Conservation (phyloP, 2,888 invertebrate species). For the Spisula subtruncata region DNA sequence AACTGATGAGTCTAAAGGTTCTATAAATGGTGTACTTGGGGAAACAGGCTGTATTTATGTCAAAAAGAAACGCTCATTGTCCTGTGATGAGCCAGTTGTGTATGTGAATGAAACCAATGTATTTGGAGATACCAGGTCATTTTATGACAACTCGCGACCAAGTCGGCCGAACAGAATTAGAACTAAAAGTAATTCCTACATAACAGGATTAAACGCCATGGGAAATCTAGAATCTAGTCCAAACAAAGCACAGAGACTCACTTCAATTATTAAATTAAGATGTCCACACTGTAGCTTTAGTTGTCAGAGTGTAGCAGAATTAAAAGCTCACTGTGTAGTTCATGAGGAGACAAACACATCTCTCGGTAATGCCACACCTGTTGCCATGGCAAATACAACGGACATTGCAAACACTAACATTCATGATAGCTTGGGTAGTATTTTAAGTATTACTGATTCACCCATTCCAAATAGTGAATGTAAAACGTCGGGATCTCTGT, state of each 20-base stretch:
- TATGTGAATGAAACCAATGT: constrained; percentile 37
- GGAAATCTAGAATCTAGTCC: neutral
- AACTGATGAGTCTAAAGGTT: constrained; percentile 60
- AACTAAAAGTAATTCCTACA: neutral
- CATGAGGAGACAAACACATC: constrained; percentile 23
- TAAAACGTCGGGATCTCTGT: neutral
- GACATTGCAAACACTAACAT: neutral
- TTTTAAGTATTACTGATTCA: neutral
- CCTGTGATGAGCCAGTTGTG: constrained; percentile 53
- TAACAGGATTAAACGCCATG: neutral
- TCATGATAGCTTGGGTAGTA: neutral
- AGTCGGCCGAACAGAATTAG: constrained; percentile 17
- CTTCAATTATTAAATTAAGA: constrained; percentile 51
- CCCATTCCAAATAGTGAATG: neutral
- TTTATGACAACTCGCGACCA: neutral
- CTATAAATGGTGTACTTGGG: constrained; percentile 61
- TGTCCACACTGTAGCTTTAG: constrained; percentile 55
- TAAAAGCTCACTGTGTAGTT: constrained; percentile 40
- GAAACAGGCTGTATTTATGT: constrained; percentile 64
- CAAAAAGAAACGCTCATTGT: constrained; percentile 64
- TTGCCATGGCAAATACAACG: neutral
- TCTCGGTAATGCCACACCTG: neutral
- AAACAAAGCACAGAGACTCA: constrained; percentile 42
- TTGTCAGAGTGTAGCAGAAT: constrained; percentile 49
- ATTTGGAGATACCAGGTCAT: constrained; percentile 3